Evolutionary conservation across 1,140 invertebrate genomes (phyloP), one percentile per base, ranked within the genome.

Genomic region (Brachystomella parvula): DNA sequence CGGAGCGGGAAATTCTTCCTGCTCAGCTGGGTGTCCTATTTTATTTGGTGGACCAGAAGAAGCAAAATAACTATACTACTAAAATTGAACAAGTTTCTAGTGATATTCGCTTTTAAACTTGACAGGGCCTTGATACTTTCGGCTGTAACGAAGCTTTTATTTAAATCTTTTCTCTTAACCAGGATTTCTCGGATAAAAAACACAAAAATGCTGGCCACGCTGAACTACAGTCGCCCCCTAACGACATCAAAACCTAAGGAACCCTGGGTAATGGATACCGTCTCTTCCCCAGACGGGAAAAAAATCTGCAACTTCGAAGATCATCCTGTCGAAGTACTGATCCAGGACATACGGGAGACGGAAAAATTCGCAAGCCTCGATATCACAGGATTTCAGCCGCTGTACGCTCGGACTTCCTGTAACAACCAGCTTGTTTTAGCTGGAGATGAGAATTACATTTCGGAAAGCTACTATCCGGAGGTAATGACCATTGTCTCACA

Each of bases 221-320:
- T 61, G 15, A 35, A 61, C 59, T 61, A 61, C 59, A 61, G 59
- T 24, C 33, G 17, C 6, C 9, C 59, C 15, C n/a, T 21, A 6
- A 31, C 12, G 3, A 12, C 28, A 39, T 9, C 6, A 6, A 39
- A 19, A 9, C 35, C 35, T 28, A 21, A 57, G 6, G 32, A 61
- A 28, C 9, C 9, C 3, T 61, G 59, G 59, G 33, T 61, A 9
- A 61, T 61, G 9, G 59, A 61, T 28, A 33, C 32, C 33, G 30
- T 61, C 59, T 31, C 59, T 15, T 31, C 9, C 28, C 59, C 59
- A 15, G 31, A 61, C 24, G 59, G 59, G 24, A 61, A 9, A 9
- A 61, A 61, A 61, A 29, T 32, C 12, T n/a, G 12, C 3, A 61
- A 61, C 29, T 29, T 33, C 29, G 59, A 61, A 6, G 24, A 61